Base-by-base conservation (phyloP, 2,888 invertebrate species). In the Leptopilina syphax region DNA sequence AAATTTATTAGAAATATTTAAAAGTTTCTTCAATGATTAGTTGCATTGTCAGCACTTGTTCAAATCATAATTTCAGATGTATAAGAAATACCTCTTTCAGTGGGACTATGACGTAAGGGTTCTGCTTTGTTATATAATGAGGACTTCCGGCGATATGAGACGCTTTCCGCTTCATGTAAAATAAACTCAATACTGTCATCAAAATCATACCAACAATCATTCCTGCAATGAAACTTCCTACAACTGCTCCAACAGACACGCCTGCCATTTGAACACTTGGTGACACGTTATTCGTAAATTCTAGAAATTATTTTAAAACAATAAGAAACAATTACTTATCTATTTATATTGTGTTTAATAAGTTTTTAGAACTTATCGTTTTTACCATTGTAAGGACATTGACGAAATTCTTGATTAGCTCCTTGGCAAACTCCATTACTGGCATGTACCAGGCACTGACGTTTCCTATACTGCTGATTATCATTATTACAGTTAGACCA, bases 81-180 rank as follows among this genome's bases (percentile, higher is more conserved):
- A 18, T 18, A 18, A 73, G 10, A n/a, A 94, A 93, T 88, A 96
- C 95, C 91, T 97, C 96, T 90, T 96, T 96, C 81, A 96, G 92
- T 0, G 97, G 97, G 66, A 97, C 95, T 41, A 96, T 95, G 82
- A 96, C 96, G 91, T 97, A 97, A 84, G 96, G 96, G 90, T 97
- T 97, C 88, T 96, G 96, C 88, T 96, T 96, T 47, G 96, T 95
- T 86, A 96, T 96, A 89, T 97, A 97, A 89, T 96, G 96, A 0
- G 96, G 96, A 77, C 96, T 96, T 65, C 96, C 95, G 0, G 96
- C 95, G 4, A 96, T 94, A 60, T 94, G 93, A 50, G 94, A 94
- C 80, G 92, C 92, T 82, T 92, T 89, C 85, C 90, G 90, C 88
- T 90, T 93, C 90, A 90, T 89, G 84, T 94, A 94, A 89, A 87